Base-by-base conservation (phyloP, 1,140 invertebrate genomes). In the Drosophila willistoni region DNA sequence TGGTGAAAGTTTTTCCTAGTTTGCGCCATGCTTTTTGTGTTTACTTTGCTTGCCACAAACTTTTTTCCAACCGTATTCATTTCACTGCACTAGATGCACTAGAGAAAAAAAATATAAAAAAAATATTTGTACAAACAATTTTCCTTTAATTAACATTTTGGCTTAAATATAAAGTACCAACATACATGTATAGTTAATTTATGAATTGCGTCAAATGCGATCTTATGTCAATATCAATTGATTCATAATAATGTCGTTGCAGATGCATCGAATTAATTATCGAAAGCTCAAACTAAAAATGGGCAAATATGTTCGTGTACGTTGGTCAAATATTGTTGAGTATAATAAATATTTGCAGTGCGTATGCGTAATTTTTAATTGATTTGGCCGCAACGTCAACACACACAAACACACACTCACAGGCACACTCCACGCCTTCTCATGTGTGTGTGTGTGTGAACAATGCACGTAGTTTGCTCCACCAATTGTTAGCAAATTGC, bases 331-430 rank as follows among this genome's bases (percentile, higher is more conserved):
- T 77, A 86, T 51, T 62, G 64, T 63, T 71, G 56, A 66, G 71
- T 67, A 42, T 64, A 73, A 64, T 70, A 89, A 87, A 87, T 87
- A 80, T 87, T 89, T 79, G 69, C 83, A 77, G 67, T 83, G 83
- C 84, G 83, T 87, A 87, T 87, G 73, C 84, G 79, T 89, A 87
- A 87, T 87, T 87, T 87, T 89, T 87, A 89, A 86, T 86, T 86
- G 83, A 86, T 87, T 86, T 86, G 83, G 70, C 76, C 79, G 60
- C 79, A 89, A 39, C 68, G 74, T 65, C 75, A 86, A 86, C 85
- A 86, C 19, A 22, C 19, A 22, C 19, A 22, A 1, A 2, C 71
- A 76, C 47, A 65, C 71, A 79, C 71, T 54, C 56, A 56, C 34
- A 34, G 19, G 19, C 29, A 42, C 62, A 65, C 34, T 19, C 71